A percentile compares a stretch with the other conserved stretches of the same genome.
Conservation (phyloP, 2,888 invertebrate genomes). For the Sthenelais limicola region DNA sequence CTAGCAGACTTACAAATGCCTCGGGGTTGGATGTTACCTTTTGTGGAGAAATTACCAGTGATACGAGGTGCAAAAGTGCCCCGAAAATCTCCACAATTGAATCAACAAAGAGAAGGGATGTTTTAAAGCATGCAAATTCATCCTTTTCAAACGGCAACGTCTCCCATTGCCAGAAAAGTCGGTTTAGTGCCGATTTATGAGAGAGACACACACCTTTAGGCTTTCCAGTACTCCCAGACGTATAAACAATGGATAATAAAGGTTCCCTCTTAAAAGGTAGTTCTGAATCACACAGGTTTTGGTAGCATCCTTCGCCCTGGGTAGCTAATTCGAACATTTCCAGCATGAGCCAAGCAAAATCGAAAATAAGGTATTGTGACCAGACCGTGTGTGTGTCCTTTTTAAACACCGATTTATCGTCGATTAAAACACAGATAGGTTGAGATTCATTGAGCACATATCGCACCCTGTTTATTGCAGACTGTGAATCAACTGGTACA, state of each 20-base stretch:
- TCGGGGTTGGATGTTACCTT: constrained; percentile 85
- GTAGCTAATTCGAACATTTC: neutral
- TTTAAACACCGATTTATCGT: constrained; percentile 41
- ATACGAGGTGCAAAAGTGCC: constrained; percentile 82
- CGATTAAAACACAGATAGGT: constrained; percentile 48
- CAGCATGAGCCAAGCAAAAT: constrained; percentile 26
- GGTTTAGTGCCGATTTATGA: constrained; percentile 79
- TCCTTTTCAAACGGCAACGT: constrained; percentile 83
- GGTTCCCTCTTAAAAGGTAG: neutral
- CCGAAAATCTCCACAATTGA: constrained; percentile 91
- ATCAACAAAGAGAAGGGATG: constrained; percentile 91
- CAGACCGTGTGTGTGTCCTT: constrained; percentile 45
- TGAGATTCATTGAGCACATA: constrained; percentile 57
- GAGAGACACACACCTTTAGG: constrained; percentile 90
- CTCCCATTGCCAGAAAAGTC: constrained; percentile 91
- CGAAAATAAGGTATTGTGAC: constrained; percentile 41
- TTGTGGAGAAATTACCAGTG: constrained; percentile 83
- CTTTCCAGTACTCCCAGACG: constrained; percentile 88
- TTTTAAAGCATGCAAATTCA: constrained; percentile 86
- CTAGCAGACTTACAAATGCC: constrained; percentile 79
- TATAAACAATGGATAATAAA: constrained; percentile 79
- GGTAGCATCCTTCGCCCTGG: neutral
- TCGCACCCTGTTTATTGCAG: constrained; percentile 56
- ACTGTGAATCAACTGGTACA: constrained; percentile 59
- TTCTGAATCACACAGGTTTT: constrained; percentile 22